Percentiles rank a stretch among this genome's conserved stretches.
Conservation (phyloP, 2,113 vertebrate species). For the Bettongia penicillata region DNA sequence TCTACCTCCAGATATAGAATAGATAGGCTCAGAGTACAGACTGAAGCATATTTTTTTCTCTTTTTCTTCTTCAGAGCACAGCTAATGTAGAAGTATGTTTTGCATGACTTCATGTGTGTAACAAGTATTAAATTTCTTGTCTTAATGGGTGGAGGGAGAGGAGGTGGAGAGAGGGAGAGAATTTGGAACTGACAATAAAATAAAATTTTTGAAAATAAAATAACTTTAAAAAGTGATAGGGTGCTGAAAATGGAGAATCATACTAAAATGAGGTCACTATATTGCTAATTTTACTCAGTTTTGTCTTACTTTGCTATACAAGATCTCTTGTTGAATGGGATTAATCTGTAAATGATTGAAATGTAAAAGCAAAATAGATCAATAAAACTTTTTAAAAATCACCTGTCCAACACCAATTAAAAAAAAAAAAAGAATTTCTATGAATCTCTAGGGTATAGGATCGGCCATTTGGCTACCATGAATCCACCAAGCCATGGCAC, state of each 20-base stretch:
- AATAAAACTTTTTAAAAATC: background rate
- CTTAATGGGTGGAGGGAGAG: background rate
- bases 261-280: background rate
- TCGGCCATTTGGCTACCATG: background rate
- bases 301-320: background rate
- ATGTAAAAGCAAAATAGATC: background rate
- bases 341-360: background rate
- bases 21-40: background rate
- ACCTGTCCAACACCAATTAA: background rate
- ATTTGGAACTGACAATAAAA: background rate
- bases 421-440: background rate
- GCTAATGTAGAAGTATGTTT: background rate
- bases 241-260: background rate
- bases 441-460: background rate
- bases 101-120: background rate
- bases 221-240: background rate
- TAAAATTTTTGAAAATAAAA: background rate
- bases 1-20: background rate
- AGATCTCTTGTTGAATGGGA: background rate
- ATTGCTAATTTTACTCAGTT: background rate
- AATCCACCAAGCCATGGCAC: background rate
- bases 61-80: background rate
- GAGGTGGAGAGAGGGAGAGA: background rate
- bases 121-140: background rate
- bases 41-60: background rate